Evolutionary conservation across 2,113 vertebrate genomes (phyloP).

Genomic region (Pseudopodoces humilis): DNA sequence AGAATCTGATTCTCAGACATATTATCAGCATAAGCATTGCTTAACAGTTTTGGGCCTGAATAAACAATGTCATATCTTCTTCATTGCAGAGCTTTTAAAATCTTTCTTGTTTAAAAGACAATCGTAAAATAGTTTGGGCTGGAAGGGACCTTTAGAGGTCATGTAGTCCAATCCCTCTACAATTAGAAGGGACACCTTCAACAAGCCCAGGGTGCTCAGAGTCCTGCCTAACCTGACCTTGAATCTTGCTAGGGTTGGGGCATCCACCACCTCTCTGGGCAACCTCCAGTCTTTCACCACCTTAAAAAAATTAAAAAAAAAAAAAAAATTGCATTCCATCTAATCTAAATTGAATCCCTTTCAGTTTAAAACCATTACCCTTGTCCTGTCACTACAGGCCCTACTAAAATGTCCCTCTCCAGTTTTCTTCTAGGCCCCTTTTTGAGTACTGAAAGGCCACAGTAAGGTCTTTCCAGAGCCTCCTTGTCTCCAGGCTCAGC

Average conservation of each 20-base stretch:
- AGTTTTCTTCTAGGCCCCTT: background rate
- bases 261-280: background rate
- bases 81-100: background rate
- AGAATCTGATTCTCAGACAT: background rate
- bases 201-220: background rate
- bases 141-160: background rate
- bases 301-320: background rate
- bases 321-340: too few relatives aligned
- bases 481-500: background rate
- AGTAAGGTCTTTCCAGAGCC: background rate
- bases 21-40: background rate
- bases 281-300: background rate
- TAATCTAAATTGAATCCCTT: background rate
- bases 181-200: background rate
- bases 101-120: background rate
- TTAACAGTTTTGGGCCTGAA: background rate
- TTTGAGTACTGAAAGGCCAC: background rate
- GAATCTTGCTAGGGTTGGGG: fast-evolving
- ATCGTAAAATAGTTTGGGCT: background rate
- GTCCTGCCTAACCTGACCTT: background rate
- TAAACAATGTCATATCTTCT: background rate
- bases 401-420: background rate
- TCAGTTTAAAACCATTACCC: background rate
- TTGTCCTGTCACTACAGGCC: background rate
- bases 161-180: background rate